These are phyloP conservation scores for Loris lydekkerianus DNA, from an alignment of 2,797 vertebrate species.

Conservation along the genomic window DNA sequence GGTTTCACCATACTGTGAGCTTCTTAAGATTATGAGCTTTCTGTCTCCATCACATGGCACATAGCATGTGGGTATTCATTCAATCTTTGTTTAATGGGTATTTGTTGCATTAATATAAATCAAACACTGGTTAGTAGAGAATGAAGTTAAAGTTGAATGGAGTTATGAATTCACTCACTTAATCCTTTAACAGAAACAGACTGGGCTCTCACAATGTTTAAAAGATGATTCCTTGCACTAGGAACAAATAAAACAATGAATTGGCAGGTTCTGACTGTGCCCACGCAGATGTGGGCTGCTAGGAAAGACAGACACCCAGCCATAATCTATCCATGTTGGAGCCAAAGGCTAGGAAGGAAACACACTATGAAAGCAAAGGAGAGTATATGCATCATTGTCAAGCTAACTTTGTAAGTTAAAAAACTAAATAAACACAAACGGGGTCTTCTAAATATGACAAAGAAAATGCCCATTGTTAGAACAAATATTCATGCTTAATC, in stretches of 20 bases:
- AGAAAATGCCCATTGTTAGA: slow-evolving; percentile 29
- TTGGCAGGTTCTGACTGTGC: neutral
- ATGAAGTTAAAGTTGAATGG: neutral
- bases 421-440: neutral
- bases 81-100: neutral
- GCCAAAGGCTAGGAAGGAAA: neutral
- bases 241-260: neutral
- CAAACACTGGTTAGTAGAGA: neutral
- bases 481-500: neutral
- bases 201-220: neutral
- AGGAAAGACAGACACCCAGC: neutral
- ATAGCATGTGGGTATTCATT: neutral
- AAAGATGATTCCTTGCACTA: neutral
- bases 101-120: neutral
- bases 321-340: neutral
- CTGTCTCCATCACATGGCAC: neutral
- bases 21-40: neutral
- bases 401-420: neutral
- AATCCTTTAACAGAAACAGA: neutral
- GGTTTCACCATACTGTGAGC: neutral
- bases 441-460: neutral
- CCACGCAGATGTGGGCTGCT: neutral
- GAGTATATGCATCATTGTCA: neutral
- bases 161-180: slow-evolving; percentile 11
- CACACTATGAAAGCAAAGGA: neutral